A percentile compares a stretch with the other conserved stretches of the same genome.
These are phyloP conservation scores for Cichlasoma orientale DNA, from an alignment of 2,797 vertebrate species.

Conservation along the genomic window DNA sequence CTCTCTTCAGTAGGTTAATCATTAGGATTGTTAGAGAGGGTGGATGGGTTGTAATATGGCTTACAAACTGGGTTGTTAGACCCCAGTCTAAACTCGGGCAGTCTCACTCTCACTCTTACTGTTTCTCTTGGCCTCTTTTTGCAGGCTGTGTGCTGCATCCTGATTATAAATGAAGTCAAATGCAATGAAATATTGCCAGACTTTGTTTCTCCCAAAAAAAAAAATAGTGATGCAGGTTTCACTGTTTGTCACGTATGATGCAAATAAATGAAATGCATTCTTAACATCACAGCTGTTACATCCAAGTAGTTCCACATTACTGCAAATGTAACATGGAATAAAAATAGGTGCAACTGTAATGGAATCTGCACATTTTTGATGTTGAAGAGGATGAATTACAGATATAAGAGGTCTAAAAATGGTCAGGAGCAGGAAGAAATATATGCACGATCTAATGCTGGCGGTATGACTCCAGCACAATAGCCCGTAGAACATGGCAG, in stretches of 20 bases:
- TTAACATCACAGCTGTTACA: neutral
- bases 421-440: constrained; percentile 29
- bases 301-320: neutral
- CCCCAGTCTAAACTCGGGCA: constrained; percentile 41
- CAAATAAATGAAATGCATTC: neutral
- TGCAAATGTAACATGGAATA: neutral
- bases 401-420: constrained; percentile 51
- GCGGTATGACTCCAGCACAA: constrained; percentile 55
- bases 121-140: constrained; percentile 35
- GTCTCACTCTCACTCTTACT: constrained; percentile 14
- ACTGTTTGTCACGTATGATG: neutral
- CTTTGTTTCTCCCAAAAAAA: neutral
- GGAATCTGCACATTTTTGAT: constrained; percentile 9
- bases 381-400: constrained; percentile 19
- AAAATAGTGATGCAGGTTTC: too few relatives aligned
- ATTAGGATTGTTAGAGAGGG: constrained; percentile 61
- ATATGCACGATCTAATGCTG: constrained; percentile 31
- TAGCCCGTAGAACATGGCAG: constrained; percentile 55
- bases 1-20: constrained; percentile 75
- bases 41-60: constrained; percentile 55
- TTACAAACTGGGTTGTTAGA: constrained; percentile 37
- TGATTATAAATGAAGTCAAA: constrained; percentile 14
- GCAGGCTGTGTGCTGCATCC: neutral
- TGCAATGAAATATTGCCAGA: neutral
- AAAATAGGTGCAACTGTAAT: constrained; percentile 4